These are phyloP conservation scores for Pomacea maculata DNA, from an alignment of 1,140 invertebrate genomes.

Conservation along the genomic window DNA sequence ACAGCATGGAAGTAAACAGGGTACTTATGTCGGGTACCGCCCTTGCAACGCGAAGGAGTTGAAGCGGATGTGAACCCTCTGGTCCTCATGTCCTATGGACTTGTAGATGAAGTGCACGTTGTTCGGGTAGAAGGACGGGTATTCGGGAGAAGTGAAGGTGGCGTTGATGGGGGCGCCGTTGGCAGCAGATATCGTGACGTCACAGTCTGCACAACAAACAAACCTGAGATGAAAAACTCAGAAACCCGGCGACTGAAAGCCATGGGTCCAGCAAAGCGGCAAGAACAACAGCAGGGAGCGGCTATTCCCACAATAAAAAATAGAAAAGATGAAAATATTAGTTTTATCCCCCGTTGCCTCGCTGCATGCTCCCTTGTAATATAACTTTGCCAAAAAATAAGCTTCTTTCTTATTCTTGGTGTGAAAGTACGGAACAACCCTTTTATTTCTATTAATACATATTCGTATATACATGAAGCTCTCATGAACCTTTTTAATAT, in stretches of 20 bases:
- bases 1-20: not conserved
- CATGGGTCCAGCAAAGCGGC: not conserved
- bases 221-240: too few species aligned
- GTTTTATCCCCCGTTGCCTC: not conserved
- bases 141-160: slow-evolving; percentile 51
- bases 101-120: slow-evolving; percentile 84
- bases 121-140: slow-evolving; percentile 46
- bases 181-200: slow-evolving; percentile 35
- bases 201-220: slow-evolving; percentile 39
- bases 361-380: not conserved
- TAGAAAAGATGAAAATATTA: not conserved
- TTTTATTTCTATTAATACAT: too few species aligned
- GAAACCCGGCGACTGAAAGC: not conserved
- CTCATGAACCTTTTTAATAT: too few species aligned
- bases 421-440: too few species aligned
- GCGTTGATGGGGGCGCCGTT: slow-evolving; percentile 35
- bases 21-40: slow-evolving; percentile 86
- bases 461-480: too few species aligned
- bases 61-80: slow-evolving; percentile 93
- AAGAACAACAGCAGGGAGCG: not conserved
- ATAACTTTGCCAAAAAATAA: too few species aligned
- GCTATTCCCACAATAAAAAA: too few species aligned
- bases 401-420: too few species aligned
- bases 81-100: slow-evolving; percentile 89
- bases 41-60: slow-evolving; percentile 90